Base-by-base conservation (phyloP, 1,140 invertebrate species). In the Plectrocnemia conspersa region DNA sequence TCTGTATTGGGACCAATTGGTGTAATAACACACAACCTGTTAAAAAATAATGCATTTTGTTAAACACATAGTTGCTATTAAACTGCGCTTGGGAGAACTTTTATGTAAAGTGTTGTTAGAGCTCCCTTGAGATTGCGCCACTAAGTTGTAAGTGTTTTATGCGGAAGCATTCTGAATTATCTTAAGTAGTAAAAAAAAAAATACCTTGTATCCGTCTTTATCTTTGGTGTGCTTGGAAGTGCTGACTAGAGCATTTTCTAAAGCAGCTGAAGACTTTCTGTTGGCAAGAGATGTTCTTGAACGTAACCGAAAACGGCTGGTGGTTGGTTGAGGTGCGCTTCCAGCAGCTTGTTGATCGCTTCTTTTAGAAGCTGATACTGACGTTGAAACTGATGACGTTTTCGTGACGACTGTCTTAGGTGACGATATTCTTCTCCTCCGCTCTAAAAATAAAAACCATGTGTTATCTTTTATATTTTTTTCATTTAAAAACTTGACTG, bases 1-100 rank as follows among this genome's bases (percentile, higher is more conserved):
- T 46, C 94, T 78, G 68, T 97, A 97, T 67, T 97, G 94, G 0
- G 94, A 93, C 94, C 94, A 97, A 75, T 97, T 97, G 15, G 92
- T 96, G 73, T 95, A 97, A 69, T 97, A 97, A 68, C 93, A 97
- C 1, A 95, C 91, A 48, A 94, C 77, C 81, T 89, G 74, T 27
- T 3, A 36, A 38, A 53, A 13, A 52, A 47, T 29, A 22, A 33
- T n/a, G 15, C 16, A 15, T 21, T 24, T 19, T 52, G 23, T 18
- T n/a, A 22, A 35, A n/a, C n/a, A n/a, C n/a, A n/a, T n/a, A n/a
- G n/a, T n/a, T n/a, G n/a, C n/a, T n/a, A n/a, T n/a, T n/a, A n/a
- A n/a, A n/a, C n/a, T n/a, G n/a, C n/a, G n/a, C n/a, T n/a, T n/a
- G n/a, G n/a, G n/a, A n/a, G n/a, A n/a, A n/a, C n/a, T n/a, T n/a